Evolutionary conservation across 2,888 invertebrate genomes (phyloP).

Genomic region (Caenorhabditis virilis): DNA sequence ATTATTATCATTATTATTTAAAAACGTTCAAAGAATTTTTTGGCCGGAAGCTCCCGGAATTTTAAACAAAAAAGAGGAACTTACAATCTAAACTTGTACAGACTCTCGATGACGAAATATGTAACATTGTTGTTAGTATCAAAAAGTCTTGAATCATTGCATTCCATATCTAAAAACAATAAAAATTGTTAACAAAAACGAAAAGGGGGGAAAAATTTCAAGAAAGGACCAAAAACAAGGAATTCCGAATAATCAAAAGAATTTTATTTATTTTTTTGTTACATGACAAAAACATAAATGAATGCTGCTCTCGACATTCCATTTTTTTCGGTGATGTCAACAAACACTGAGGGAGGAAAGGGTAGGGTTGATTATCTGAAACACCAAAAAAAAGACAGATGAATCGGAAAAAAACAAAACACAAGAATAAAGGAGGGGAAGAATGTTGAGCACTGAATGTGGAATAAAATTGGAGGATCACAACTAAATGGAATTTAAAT

Average conservation of each 20-base stretch:
- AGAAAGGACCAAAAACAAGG: background rate
- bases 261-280: background rate
- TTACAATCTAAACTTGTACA: slow-evolving; percentile 46
- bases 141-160: slow-evolving; percentile 47
- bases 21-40: slow-evolving; percentile 3
- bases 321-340: too few species aligned
- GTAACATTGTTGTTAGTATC: slow-evolving; percentile 41
- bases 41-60: background rate
- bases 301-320: too few species aligned
- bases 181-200: too few species aligned
- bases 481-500: too few species aligned
- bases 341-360: too few species aligned
- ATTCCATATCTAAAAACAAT: slow-evolving; percentile 28
- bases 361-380: background rate
- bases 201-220: too few species aligned
- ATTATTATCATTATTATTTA: too few species aligned
- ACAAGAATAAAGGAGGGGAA: too few species aligned
- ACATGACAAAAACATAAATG: background rate
- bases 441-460: too few species aligned
- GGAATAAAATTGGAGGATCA: too few species aligned
- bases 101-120: slow-evolving; percentile 35
- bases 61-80: slow-evolving; percentile 11
- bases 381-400: background rate
- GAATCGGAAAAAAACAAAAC: background rate
- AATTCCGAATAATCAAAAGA: background rate